Conservation (phyloP, 2,797 vertebrate species). For the Schizopygopsis malacanthus region DNA sequence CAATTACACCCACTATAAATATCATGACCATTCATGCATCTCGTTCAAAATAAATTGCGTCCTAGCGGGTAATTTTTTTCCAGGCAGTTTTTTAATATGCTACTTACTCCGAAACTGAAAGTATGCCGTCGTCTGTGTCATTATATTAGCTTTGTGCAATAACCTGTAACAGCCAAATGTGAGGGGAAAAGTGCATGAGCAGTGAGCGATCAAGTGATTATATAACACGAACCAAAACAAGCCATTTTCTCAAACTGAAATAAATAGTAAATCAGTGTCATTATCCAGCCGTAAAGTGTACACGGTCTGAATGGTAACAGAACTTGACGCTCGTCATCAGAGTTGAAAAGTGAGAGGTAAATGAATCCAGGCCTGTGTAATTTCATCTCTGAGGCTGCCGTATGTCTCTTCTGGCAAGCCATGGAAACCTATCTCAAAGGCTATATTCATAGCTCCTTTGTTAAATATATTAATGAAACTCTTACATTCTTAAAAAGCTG, state of each 20-base stretch:
- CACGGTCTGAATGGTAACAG: background rate
- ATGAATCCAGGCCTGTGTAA: constrained; percentile 35
- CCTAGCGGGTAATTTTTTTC: background rate
- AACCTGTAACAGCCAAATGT: background rate
- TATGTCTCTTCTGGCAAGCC: constrained; percentile 24
- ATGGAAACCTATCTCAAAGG: constrained; percentile 46
- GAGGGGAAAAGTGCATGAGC: background rate
- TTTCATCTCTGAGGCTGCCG: constrained; percentile 38
- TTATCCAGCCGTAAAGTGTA: background rate
- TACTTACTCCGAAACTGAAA: background rate
- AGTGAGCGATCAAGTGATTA: background rate
- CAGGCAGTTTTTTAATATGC: constrained; percentile 3
- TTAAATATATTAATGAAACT: constrained; percentile 47
- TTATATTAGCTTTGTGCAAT: background rate
- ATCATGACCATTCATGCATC: background rate
- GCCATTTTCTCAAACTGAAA: background rate
- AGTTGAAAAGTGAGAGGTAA: constrained; percentile 37
- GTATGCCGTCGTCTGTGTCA: background rate
- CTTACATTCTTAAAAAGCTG: constrained; percentile 58
- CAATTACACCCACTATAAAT: background rate
- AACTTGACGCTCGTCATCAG: background rate
- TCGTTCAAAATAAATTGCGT: background rate
- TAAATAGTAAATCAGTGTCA: background rate
- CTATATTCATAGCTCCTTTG: constrained; percentile 46
- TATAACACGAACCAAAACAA: background rate